Evolutionary conservation across 2,113 vertebrate species (phyloP), one percentile per base, ranked within the genome.

Genomic region (Hemichromis elongatus): DNA sequence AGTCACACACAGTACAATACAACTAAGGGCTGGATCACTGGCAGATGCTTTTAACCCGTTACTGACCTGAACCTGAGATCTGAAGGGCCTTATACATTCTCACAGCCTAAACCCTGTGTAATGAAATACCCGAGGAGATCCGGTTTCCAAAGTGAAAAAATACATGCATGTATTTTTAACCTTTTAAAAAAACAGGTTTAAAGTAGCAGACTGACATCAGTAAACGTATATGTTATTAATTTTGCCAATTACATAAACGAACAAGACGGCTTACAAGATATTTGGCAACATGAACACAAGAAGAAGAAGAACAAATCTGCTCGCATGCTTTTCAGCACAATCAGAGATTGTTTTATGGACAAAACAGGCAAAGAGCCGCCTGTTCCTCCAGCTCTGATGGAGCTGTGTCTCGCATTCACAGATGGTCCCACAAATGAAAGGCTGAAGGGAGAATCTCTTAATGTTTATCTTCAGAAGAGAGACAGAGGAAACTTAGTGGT

Each of bases 321-420:
- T 70, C 42, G 21, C 73, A 80, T 55, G 54, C 42, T 82, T 80
- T 79, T 84, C 61, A 80, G 54, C 80, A 82, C 90, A 91, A 84
- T 83, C 77, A 24, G 54, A 40, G 68, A 77, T 79, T 89, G 82
- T 89, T 89, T 80, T 37, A 40, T 54, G 35, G 81, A 86, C 88
- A 80, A 81, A 88, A 54, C 82, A 59, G 54, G 56, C 84, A 81
- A 84, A 88, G 81, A 84, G 81, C 24, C 1, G 33, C 54, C 18
- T 80, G 66, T 47, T 81, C 21, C 33, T 75, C 47, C 79, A 9
- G 77, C 77, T 79, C 40, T 83, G 42, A 84, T 80, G 68, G n/a
- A 88, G 42, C 50, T 3, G 45, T 52, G 37, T 68, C 79, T 88
- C 82, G 59, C 55, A 50, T 28, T 66, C 54, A 12, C 92, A 91